Conservation (phyloP, 2,888 invertebrate genomes). For the Polylopha cassiicola region DNA sequence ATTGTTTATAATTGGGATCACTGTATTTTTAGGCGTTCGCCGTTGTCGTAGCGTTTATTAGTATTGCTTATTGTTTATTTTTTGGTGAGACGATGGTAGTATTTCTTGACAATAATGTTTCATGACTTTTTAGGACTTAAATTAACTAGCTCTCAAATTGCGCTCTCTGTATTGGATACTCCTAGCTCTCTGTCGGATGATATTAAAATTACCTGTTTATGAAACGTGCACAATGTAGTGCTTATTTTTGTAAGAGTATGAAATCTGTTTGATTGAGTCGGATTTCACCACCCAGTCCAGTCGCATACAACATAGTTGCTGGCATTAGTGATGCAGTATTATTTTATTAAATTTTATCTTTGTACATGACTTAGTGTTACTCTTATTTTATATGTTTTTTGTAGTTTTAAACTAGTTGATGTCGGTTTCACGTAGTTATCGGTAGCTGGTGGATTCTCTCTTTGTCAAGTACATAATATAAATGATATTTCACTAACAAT, state of each 20-base stretch:
- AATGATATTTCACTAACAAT: constrained; percentile 9
- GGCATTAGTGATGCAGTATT: constrained; percentile 72
- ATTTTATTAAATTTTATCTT: constrained; percentile 65
- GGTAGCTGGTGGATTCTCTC: constrained; percentile 22
- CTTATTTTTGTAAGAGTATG: constrained; percentile 36
- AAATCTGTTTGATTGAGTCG: constrained; percentile 11
- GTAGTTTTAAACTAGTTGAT: constrained; percentile 57
- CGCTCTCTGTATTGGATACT: constrained; percentile 58
- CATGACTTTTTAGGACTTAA: constrained; percentile 38
- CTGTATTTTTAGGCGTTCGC: constrained; percentile 37
- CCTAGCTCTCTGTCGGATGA: constrained; percentile 50
- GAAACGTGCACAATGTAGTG: constrained; percentile 32
- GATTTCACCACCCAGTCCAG: constrained; percentile 44
- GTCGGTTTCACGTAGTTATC: constrained; percentile 37
- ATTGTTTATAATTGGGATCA: constrained; percentile 58
- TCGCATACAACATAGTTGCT: constrained; percentile 62
- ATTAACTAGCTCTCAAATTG: constrained; percentile 36
- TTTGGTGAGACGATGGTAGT: constrained; percentile 38
- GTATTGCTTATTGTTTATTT: constrained; percentile 29
- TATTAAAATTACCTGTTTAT: constrained; percentile 29
- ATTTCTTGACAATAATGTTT: constrained; percentile 60
- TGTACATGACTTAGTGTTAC: constrained; percentile 69
- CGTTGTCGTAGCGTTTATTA: constrained; percentile 37
- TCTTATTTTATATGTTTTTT: constrained; percentile 48
- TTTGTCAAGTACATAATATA: constrained; percentile 16